A percentile compares a stretch with the other conserved stretches of the same genome.
These are phyloP conservation scores for Yasuhikotakia modesta DNA, from an alignment of 2,797 vertebrate species.

Conservation along the genomic window DNA sequence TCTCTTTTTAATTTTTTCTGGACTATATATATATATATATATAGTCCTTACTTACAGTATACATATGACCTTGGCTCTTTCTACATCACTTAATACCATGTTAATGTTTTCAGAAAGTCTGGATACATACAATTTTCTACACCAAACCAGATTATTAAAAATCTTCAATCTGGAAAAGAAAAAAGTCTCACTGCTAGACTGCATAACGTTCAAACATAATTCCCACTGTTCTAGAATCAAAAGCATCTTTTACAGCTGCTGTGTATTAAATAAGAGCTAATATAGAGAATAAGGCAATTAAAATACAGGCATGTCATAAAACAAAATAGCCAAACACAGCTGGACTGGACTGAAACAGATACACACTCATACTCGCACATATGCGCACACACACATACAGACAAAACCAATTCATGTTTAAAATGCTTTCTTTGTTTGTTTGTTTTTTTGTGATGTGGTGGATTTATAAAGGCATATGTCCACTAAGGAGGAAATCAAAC, in stretches of 20 bases:
- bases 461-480: conserved; percentile 40
- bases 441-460: conserved; percentile 17
- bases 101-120: conserved; percentile 59
- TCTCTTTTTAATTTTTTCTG: conserved; percentile 38
- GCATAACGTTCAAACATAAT: conserved; percentile 49
- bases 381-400: conserved; percentile 2
- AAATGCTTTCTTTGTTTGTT: conserved; percentile 15
- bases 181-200: conserved; percentile 43
- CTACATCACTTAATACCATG: conserved; percentile 61
- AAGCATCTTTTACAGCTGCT: conserved; percentile 64
- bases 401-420: conserved; percentile 7
- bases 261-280: conserved; percentile 64
- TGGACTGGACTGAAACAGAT: conserved; percentile 34
- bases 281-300: conserved; percentile 63
- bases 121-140: conserved; percentile 54
- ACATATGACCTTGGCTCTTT: conserved; percentile 61
- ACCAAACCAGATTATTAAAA: conserved; percentile 59
- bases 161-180: conserved; percentile 58
- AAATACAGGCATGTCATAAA: conserved; percentile 41
- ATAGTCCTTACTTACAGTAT: conserved; percentile 46
- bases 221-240: conserved; percentile 63
- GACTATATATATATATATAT: conserved; percentile 27
- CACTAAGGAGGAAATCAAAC: conserved; percentile 19
- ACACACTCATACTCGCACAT: conserved; percentile 1
- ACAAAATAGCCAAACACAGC: conserved; percentile 33